phyloP scores from a whole-genome alignment of 2,797 vertebrate species.

The Simalia tracyae region DNA sequence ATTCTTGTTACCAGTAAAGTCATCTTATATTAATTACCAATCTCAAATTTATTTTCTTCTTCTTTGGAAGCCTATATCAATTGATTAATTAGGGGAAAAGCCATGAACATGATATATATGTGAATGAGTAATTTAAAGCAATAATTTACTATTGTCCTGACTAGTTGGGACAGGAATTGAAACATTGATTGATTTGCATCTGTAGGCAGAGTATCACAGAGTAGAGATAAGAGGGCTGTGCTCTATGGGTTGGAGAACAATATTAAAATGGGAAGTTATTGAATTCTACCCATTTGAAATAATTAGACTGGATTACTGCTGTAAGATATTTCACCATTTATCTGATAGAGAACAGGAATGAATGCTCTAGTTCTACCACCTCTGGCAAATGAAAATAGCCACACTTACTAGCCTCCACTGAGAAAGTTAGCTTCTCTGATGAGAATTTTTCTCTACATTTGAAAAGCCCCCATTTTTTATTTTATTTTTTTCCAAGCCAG shows the following conservation, averaged over 20 bases:
- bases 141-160: neutral
- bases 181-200: neutral
- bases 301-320: neutral
- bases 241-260: neutral
- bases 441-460: too few relatives aligned
- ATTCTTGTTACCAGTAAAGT: neutral
- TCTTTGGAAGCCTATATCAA: neutral
- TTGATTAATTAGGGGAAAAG: neutral
- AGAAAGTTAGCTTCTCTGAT: too few relatives aligned
- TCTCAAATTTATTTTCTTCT: neutral
- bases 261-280: neutral
- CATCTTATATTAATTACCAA: neutral
- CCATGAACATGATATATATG: neutral
- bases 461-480: too few relatives aligned
- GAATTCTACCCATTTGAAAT: neutral
- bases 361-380: neutral
- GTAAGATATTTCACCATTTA: neutral
- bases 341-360: neutral
- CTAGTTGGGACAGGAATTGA: neutral
- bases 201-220: neutral
- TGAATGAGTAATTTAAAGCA: neutral
- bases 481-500: too few relatives aligned
- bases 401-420: too few relatives aligned
- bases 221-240: neutral
- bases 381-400: neutral